These are phyloP conservation scores for Andrena minutula DNA, from an alignment of 2,888 invertebrate genomes.

Conservation along the genomic window DNA sequence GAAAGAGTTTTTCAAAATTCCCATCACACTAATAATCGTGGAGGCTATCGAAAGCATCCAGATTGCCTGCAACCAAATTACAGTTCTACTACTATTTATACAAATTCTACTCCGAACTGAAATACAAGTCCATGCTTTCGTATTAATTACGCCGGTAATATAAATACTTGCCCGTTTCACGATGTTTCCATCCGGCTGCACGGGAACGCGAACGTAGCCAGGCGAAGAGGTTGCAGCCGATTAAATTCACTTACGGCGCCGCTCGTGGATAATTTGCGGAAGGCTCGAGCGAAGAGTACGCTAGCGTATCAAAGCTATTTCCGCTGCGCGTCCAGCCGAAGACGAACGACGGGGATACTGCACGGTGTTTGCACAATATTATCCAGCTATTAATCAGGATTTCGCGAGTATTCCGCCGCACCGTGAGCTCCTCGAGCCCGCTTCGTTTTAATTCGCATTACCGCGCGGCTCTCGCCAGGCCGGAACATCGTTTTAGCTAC, in stretches of 20 bases:
- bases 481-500: conserved; percentile 30
- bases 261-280: conserved; percentile 49
- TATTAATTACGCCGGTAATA: background rate
- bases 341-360: conserved; percentile 74
- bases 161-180: conserved; percentile 18
- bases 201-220: conserved; percentile 15
- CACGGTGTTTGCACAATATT: conserved; percentile 79
- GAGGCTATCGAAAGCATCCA: no score
- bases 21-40: no score
- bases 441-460: conserved; percentile 71
- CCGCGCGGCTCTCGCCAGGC: conserved; percentile 29
- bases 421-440: background rate
- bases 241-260: conserved; percentile 56
- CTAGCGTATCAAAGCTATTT: conserved; percentile 64
- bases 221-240: conserved; percentile 46
- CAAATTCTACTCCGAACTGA: background rate
- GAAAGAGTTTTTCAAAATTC: no score
- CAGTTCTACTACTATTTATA: background rate
- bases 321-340: conserved; percentile 62
- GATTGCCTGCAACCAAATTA: no score
- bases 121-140: background rate
- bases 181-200: background rate
- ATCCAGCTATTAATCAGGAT: conserved; percentile 82
- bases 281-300: conserved; percentile 39
- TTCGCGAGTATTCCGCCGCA: conserved; percentile 55